Percentiles rank a stretch among this genome's conserved stretches.
These are phyloP conservation scores for Rhamnusium bicolor DNA, from an alignment of 2,888 invertebrate species.

Conservation along the genomic window DNA sequence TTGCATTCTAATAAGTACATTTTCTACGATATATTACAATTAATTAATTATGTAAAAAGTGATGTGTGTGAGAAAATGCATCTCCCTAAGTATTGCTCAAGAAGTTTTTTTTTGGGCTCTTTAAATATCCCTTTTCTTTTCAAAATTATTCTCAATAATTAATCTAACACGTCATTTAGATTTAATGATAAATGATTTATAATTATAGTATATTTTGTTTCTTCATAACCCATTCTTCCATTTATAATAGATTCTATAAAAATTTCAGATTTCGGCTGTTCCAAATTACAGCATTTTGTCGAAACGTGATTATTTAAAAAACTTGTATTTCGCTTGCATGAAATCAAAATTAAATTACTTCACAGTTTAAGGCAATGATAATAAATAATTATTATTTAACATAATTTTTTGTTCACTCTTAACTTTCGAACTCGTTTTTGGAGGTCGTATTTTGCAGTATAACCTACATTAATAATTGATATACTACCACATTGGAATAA, in stretches of 20 bases:
- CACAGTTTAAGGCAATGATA: not conserved
- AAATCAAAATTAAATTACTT: not conserved
- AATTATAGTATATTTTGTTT: too few species aligned
- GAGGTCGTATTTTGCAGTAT: not conserved
- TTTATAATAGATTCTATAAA: not conserved
- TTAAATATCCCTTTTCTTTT: too few species aligned
- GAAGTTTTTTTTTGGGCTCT: too few species aligned
- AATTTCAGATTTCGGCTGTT: not conserved
- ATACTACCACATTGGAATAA: not conserved
- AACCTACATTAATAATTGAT: not conserved
- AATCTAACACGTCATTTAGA: too few species aligned
- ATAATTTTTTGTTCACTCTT: not conserved
- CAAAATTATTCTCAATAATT: too few species aligned
- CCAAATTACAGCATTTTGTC: not conserved
- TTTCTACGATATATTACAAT: too few species aligned
- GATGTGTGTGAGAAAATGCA: too few species aligned
- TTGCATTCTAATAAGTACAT: too few species aligned
- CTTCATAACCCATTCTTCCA: not conserved
- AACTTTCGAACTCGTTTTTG: not conserved
- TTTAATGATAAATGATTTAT: too few species aligned
- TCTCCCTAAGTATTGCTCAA: too few species aligned
- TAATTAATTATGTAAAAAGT: too few species aligned
- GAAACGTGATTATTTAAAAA: not conserved
- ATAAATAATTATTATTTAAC: not conserved
- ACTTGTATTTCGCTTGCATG: not conserved